These are phyloP conservation scores for Cotesia typhae DNA, from an alignment of 1,140 invertebrate species.

Conservation along the genomic window DNA sequence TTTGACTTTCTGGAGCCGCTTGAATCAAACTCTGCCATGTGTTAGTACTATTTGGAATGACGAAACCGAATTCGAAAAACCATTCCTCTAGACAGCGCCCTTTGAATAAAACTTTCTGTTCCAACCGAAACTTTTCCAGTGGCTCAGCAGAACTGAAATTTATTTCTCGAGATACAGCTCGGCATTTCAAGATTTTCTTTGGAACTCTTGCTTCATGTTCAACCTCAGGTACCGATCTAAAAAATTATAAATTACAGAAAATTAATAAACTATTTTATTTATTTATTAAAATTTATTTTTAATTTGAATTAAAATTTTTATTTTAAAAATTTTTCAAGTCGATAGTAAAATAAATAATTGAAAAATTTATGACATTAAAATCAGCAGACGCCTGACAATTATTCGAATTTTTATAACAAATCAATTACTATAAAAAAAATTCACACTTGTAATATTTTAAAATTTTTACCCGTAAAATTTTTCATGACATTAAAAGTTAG, in stretches of 20 bases:
- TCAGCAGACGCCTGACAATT: too few relatives aligned
- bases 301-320: too few relatives aligned
- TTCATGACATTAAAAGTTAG: too few relatives aligned
- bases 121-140: conserved; percentile 96
- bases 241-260: background rate
- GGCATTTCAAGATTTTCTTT: conserved; percentile 94
- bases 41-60: conserved; percentile 98
- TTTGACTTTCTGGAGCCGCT: conserved; percentile 98
- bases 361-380: too few relatives aligned
- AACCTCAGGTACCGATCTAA: conserved; percentile 79
- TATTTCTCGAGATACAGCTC: conserved; percentile 95
- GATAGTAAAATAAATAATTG: too few relatives aligned
- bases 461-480: too few relatives aligned
- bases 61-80: conserved; percentile 99
- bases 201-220: conserved; percentile 98
- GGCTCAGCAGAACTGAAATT: conserved; percentile 97
- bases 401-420: too few relatives aligned
- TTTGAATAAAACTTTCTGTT: conserved; percentile 90
- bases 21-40: conserved; percentile 99
- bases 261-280: too few relatives aligned
- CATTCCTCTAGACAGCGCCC: conserved; percentile 92
- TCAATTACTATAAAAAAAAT: too few relatives aligned
- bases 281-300: too few relatives aligned
- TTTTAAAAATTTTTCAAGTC: too few relatives aligned
- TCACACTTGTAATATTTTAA: too few relatives aligned